Percentiles rank a stretch among this genome's conserved stretches.
Conservation (phyloP, 2,888 invertebrate species). For the Cosmia pyralina region DNA sequence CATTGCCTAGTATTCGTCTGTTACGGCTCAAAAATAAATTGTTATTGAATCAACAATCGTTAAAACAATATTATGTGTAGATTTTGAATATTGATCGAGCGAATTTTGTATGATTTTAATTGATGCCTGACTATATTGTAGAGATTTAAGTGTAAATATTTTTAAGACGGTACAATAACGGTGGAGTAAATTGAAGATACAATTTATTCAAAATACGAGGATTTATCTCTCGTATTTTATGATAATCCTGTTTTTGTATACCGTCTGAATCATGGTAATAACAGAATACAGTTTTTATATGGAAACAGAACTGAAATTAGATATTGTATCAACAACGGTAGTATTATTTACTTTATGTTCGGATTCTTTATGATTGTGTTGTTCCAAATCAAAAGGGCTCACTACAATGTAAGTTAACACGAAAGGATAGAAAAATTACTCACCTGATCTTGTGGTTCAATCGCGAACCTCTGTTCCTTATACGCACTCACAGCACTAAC, state of each 20-base stretch:
- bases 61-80: conserved; percentile 42
- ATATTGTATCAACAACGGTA: conserved; percentile 10
- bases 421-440: conserved; percentile 49
- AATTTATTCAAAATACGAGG: conserved; percentile 30
- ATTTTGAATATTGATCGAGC: conserved; percentile 39
- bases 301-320: conserved; percentile 26
- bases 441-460: conserved; percentile 88
- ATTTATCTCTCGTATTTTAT: conserved; percentile 50
- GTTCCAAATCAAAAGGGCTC: neutral
- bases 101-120: conserved; percentile 45
- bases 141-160: conserved; percentile 52
- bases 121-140: conserved; percentile 28
- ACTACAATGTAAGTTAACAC: conserved; percentile 9
- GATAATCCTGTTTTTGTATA: conserved; percentile 53
- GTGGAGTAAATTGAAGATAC: conserved; percentile 44
- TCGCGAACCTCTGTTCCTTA: conserved; percentile 85
- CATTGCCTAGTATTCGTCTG: conserved; percentile 21
- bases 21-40: conserved; percentile 40
- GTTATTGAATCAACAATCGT: conserved; percentile 45
- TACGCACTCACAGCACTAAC: conserved; percentile 75
- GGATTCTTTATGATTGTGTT: neutral
- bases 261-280: conserved; percentile 39
- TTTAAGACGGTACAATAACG: conserved; percentile 40
- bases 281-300: conserved; percentile 23
- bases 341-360: conserved; percentile 16